Evolutionary conservation across 1,140 invertebrate species (phyloP), one percentile per base, ranked within the genome.

Genomic region (Hirudo medicinalis): DNA sequence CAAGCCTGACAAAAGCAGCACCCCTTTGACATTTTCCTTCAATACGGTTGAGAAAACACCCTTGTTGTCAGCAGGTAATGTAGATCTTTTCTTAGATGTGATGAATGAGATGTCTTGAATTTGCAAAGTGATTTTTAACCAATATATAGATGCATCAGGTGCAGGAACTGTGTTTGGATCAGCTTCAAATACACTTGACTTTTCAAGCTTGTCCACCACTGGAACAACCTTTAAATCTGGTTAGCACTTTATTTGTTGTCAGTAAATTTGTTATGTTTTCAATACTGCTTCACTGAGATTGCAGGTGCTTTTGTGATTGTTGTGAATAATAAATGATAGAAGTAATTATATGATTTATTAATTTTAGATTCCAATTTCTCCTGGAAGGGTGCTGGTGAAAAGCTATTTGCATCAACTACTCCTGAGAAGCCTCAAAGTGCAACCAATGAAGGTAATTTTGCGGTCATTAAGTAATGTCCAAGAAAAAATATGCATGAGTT

Each of bases 321-420:
- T 3, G 32, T 36, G 32, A 6, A 36, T 36, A 2, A 36, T 36
- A 36, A 2, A 36, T 36, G 2, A 36, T 36, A 36, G 32, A 2
- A 17, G 43, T 49, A 49, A 15, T 49, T 8, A 49, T 15, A 11
- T 49, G 43, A 9, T 8, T 49, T 49, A 49, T 49, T 49, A 49
- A 49, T 49, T 63, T 25, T 32, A 63, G 57, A 63, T 63, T 63
- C 57, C 29, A 25, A 13, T 25, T 63, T 63, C 29, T 63, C 57
- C 9, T 63, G 57, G 57, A 63, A 22, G 20, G 57, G 57, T 22
- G 29, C 57, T 63, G 57, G 57, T 63, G 57, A 63, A n/a, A n/a
- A 19, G 19, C 57, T 63, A 6, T 63, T 63, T 49, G 3, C 32
- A 36, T 36, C 43, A 49, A 13, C 43, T 17, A 49, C 43, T 49